Conservation (phyloP, 2,113 vertebrate genomes). For the Gallinago media region DNA sequence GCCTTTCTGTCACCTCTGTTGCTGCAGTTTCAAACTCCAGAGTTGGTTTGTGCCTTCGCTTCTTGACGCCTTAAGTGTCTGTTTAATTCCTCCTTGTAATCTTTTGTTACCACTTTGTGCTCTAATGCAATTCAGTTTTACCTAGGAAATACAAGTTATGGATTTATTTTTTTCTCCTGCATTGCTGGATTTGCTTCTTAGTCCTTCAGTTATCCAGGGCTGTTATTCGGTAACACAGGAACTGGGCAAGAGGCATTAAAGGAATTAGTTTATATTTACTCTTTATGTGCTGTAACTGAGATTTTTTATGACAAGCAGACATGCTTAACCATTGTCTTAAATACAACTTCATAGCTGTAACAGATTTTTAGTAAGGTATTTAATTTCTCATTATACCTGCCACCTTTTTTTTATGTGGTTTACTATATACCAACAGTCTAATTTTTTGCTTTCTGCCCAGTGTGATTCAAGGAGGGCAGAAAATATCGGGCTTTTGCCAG, state of each 20-base stretch:
- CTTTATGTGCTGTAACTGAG: not conserved
- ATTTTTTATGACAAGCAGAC: not conserved
- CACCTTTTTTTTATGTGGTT: not conserved
- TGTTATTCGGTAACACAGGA: not conserved
- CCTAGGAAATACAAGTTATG: not conserved
- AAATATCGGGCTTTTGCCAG: not conserved
- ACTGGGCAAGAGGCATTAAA: not conserved
- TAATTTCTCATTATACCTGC: not conserved
- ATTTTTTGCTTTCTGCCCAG: not conserved
- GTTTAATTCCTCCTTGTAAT: not conserved
- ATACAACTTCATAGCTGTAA: not conserved
- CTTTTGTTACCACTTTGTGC: not conserved
- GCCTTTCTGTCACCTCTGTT: not conserved
- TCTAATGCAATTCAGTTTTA: not conserved
- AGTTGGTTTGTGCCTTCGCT: not conserved
- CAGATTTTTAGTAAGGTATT: not conserved
- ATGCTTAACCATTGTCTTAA: not conserved
- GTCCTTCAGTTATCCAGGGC: not conserved
- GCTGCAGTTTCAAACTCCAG: not conserved
- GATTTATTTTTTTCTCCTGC: not conserved
- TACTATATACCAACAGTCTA: not conserved
- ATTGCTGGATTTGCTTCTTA: not conserved
- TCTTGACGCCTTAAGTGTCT: not conserved
- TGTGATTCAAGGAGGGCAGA: not conserved
- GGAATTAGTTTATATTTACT: not conserved